These are phyloP conservation scores for Lasius platythorax DNA, from an alignment of 2,888 invertebrate species.

Conservation along the genomic window DNA sequence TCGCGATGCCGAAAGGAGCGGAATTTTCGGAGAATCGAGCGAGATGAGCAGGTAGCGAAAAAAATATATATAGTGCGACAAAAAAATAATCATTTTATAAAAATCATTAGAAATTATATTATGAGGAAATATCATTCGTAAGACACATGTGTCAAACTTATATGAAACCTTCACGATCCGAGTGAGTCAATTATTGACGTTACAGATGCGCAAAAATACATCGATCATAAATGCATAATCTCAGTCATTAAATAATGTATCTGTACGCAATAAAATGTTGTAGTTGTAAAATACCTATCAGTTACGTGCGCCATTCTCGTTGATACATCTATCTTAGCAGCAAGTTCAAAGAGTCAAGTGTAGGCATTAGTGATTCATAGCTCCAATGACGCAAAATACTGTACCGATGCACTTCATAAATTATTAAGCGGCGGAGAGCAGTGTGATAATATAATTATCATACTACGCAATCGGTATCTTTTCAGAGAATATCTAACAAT, in stretches of 20 bases:
- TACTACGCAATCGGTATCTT: not conserved
- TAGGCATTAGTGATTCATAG: slow-evolving; percentile 63
- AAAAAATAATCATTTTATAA: not conserved
- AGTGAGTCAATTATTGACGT: not conserved
- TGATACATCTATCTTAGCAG: slow-evolving; percentile 51
- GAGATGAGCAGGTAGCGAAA: not conserved
- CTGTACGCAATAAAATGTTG: not conserved
- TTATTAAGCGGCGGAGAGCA: slow-evolving; percentile 8
- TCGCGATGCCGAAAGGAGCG: slow-evolving; percentile 3
- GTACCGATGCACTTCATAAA: not conserved
- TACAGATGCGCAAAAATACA: not conserved
- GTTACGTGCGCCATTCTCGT: not conserved
- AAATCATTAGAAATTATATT: not conserved
- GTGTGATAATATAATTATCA: not conserved
- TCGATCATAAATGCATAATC: not conserved
- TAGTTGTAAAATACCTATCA: slow-evolving; percentile 7
- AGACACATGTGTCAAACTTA: no score
- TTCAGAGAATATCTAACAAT: not conserved
- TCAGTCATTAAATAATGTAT: not conserved
- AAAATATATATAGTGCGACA: not conserved
- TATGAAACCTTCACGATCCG: not conserved
- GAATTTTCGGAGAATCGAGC: not conserved
- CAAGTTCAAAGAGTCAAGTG: slow-evolving; percentile 66
- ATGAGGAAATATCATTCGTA: not conserved
- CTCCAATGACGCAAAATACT: slow-evolving; percentile 23